Base-by-base conservation (phyloP, 2,113 vertebrate species). In the Hydrolagus affinis region DNA sequence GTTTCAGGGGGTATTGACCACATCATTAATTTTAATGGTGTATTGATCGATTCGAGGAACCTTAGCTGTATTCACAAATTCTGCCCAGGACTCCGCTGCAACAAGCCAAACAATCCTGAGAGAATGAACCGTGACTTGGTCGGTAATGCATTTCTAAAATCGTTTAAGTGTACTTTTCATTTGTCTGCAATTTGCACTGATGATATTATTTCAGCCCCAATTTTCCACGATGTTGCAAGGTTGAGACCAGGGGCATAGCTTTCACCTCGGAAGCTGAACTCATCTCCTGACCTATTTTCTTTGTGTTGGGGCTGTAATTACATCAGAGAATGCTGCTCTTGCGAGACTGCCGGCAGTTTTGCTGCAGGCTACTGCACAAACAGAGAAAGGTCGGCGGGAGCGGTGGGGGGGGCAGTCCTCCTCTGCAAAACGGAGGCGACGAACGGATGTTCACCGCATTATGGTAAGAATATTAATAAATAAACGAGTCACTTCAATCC, bases 91-190 rank as follows among this genome's bases (percentile, higher is more conserved):
- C 21, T 83, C 78, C 30, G 12, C 66, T 83, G 17, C 78, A 83
- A 68, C 78, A 83, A 68, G 64, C 78, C 19, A 83, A 83, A 83
- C 78, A 83, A 83, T 83, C 78, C 78, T 66, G 78, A 25, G 25
- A 32, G 78, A 83, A 60, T 83, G 78, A 83, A 83, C 78, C 62
- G 62, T 83, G 78, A 83, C 78, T 83, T 62, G 66, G 60, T 83
- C 62, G 19, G 25, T 32, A 64, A 83, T 83, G 62, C 66, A 68
- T 68, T 66, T 83, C 78, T 83, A 64, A 66, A 83, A 83, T 17
- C 28, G 62, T 60, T 44, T 66, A 68, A 83, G 78, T 83, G 78
- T 66, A 68, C 66, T 83, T 83, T 83, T 66, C 78, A 64, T 83
- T 83, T 66, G 78, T 60, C 17, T 28, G 62, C 59, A 83, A 83